These are phyloP conservation scores for Brachionus sp. DNA, from an alignment of 1,140 invertebrate species.

Conservation along the genomic window DNA sequence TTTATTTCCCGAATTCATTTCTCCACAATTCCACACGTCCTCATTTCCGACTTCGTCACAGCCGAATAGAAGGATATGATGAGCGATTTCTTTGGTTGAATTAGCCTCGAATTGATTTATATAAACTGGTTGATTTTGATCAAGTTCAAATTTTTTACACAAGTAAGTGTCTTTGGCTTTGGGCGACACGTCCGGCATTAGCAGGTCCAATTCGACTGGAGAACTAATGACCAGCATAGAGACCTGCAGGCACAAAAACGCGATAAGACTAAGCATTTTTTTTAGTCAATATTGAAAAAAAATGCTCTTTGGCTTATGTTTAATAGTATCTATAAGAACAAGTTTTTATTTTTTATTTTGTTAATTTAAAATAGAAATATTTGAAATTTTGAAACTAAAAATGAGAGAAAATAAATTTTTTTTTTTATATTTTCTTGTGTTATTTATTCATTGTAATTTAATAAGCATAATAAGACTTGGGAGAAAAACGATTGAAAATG, in stretches of 20 bases:
- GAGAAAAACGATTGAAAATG: neutral
- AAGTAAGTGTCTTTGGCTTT: slow-evolving; percentile 51
- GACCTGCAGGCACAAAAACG: neutral
- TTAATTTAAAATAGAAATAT: neutral
- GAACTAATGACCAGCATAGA: neutral
- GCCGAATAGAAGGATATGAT: slow-evolving; percentile 92
- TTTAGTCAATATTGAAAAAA: neutral
- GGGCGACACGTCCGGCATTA: slow-evolving; percentile 33
- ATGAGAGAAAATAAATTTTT: neutral
- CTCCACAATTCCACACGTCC: slow-evolving; percentile 68
- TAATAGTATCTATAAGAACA: neutral
- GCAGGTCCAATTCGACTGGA: neutral
- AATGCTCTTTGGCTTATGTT: slow-evolving; percentile 1
- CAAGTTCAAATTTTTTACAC: slow-evolving; percentile 50
- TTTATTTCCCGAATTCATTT: slow-evolving; percentile 50
- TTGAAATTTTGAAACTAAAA: neutral
- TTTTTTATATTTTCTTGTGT: neutral
- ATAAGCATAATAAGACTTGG: slow-evolving; percentile 8
- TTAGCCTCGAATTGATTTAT: slow-evolving; percentile 79
- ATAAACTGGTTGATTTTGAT: slow-evolving; percentile 47
- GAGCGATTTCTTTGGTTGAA: slow-evolving; percentile 82
- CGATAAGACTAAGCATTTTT: neutral
- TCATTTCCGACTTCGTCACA: slow-evolving; percentile 73
- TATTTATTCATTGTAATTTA: slow-evolving; percentile 12
- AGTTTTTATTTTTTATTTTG: neutral